Conservation (phyloP, 2,113 vertebrate genomes). For the Echinops telfairi region DNA sequence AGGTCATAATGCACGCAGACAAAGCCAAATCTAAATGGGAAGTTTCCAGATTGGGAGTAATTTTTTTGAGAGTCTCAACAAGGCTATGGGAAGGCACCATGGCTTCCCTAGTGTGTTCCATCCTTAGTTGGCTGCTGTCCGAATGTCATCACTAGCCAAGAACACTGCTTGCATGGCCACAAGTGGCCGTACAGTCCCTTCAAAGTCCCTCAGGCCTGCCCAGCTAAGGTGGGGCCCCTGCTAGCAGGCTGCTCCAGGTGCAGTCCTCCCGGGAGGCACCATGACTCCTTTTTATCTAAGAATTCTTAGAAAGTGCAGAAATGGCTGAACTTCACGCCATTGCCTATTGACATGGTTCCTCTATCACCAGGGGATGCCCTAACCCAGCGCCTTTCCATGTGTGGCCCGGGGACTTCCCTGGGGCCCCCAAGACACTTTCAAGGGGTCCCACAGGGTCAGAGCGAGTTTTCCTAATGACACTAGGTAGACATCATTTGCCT, state of each 20-base stretch:
- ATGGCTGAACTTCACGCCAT: not conserved
- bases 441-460: not conserved
- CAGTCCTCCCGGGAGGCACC: not conserved
- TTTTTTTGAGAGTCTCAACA: constrained; percentile 4
- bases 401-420: not conserved
- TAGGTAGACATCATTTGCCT: not conserved
- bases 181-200: not conserved
- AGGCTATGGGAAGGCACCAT: constrained; percentile 9
- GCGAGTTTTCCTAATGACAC: not conserved
- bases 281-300: not conserved
- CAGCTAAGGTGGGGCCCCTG: not conserved
- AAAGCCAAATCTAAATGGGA: constrained; percentile 12
- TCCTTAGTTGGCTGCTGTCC: not conserved
- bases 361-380: not conserved
- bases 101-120: not conserved
- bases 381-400: not conserved
- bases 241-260: not conserved
- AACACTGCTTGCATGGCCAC: not conserved
- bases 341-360: not conserved
- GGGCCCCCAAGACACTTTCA: not conserved
- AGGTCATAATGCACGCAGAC: not conserved
- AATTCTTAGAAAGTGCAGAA: not conserved
- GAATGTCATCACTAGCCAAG: not conserved
- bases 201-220: too few species aligned
- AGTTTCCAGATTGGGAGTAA: not conserved